A percentile compares a stretch with the other conserved stretches of the same genome.
phyloP scores from a whole-genome alignment of 2,888 invertebrate genomes.

The Chaetogeoica ovagalla region DNA sequence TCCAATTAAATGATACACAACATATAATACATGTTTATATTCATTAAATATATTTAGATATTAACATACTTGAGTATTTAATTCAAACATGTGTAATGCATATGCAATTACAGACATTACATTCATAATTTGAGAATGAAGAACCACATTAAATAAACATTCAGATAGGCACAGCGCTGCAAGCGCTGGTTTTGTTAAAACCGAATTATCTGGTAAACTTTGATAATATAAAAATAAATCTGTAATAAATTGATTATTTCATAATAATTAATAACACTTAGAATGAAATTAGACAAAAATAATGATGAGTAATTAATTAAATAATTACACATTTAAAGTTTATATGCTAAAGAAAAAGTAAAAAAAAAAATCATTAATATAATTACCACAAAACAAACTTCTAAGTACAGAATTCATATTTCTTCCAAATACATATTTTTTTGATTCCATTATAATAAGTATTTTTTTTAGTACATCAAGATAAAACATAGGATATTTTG shows the following conservation, averaged over 20 bases:
- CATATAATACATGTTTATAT: too few relatives aligned
- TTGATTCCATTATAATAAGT: conserved; percentile 24
- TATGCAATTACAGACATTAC: conserved; percentile 13
- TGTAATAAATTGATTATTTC: not conserved
- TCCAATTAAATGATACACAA: not conserved
- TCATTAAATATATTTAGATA: not conserved
- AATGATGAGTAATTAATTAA: not conserved
- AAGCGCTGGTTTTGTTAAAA: not conserved
- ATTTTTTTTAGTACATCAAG: conserved; percentile 28
- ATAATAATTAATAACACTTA: too few relatives aligned
- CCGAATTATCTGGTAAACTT: conserved; percentile 1
- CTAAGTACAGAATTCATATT: conserved; percentile 13
- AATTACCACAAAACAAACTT: conserved; percentile 33
- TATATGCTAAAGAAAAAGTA: not conserved
- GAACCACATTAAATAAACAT: conserved; percentile 19
- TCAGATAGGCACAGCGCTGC: conserved; percentile 32
- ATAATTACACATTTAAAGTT: not conserved
- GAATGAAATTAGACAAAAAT: too few relatives aligned
- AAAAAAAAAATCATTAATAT: not conserved
- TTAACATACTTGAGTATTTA: conserved; percentile 26
- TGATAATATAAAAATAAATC: conserved; percentile 38
- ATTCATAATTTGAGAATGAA: conserved; percentile 17
- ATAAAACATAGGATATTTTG: conserved; percentile 12
- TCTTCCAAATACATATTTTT: conserved; percentile 9
- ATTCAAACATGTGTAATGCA: conserved; percentile 31